Evolutionary conservation across 2,888 invertebrate genomes (phyloP).

Genomic region (Troglohyphantes excavatus): DNA sequence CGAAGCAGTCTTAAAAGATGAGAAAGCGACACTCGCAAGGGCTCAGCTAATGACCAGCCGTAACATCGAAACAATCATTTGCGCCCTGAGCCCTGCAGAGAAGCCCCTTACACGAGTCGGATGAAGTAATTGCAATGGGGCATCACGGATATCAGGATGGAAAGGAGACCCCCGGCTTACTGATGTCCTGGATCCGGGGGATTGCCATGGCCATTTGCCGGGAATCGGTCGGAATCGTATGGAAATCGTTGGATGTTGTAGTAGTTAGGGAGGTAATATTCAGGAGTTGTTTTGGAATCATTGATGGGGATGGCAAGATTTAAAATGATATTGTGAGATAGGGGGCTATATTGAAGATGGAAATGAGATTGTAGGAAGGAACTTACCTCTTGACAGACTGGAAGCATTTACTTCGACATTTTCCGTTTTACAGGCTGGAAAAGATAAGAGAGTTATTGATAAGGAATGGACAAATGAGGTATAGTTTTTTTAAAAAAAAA

Average conservation of each 20-base stretch:
- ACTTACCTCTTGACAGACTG: slow-evolving; percentile 59
- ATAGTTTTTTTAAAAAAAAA: not conserved
- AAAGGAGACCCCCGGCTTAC: too few relatives aligned
- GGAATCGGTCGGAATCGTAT: too few relatives aligned
- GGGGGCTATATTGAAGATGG: not conserved
- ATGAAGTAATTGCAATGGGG: not conserved
- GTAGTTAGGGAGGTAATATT: too few relatives aligned
- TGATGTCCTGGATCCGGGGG: too few relatives aligned
- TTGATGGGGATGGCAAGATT: too few relatives aligned
- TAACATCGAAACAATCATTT: not conserved
- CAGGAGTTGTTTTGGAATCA: too few relatives aligned
- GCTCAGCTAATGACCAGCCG: not conserved
- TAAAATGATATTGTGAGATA: not conserved
- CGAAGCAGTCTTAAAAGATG: not conserved
- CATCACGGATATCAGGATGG: not conserved
- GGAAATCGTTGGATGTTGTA: too few relatives aligned
- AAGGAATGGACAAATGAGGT: not conserved
- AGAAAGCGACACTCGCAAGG: not conserved
- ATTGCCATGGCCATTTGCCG: too few relatives aligned
- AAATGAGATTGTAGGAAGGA: too few relatives aligned
- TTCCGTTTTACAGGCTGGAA: slow-evolving; percentile 65
- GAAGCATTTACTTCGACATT: slow-evolving; percentile 59
- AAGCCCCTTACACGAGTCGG: not conserved
- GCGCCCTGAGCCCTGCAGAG: not conserved
- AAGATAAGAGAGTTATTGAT: not conserved